phyloP scores from a whole-genome alignment of 2,113 vertebrate genomes.

The Climacteris rufus region DNA sequence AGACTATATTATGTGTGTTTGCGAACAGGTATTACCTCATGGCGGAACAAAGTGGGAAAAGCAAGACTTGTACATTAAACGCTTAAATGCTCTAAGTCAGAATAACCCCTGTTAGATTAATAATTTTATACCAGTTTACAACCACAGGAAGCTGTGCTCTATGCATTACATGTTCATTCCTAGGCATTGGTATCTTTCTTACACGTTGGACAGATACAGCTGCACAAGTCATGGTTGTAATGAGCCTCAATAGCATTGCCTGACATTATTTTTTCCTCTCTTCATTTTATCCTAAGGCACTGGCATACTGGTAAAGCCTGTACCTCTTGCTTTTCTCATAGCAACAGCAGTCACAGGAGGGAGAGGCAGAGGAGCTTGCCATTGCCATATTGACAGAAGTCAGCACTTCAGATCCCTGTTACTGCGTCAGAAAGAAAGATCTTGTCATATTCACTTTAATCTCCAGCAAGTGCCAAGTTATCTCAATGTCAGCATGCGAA shows the following conservation, averaged over 20 bases:
- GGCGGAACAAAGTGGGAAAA: accelerated
- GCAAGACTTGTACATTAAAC: background rate
- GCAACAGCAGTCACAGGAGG: background rate
- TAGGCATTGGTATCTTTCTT: background rate
- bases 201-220: background rate
- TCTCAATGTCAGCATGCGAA: background rate
- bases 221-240: background rate
- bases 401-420: slow-evolving; percentile 1
- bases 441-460: slow-evolving; percentile 19
- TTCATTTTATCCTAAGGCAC: background rate
- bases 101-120: background rate
- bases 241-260: accelerated
- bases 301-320: background rate
- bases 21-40: background rate
- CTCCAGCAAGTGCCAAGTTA: slow-evolving; percentile 9
- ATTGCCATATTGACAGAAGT: background rate
- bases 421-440: slow-evolving; percentile 15
- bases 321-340: slow-evolving; percentile 2
- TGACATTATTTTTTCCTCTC: background rate
- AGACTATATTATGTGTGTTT: background rate
- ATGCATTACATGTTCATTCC: background rate
- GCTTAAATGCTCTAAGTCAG: background rate
- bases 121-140: background rate
- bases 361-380: background rate
- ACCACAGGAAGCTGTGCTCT: background rate